Conservation (phyloP, 1,140 invertebrate species). For the Musca vetustissima region DNA sequence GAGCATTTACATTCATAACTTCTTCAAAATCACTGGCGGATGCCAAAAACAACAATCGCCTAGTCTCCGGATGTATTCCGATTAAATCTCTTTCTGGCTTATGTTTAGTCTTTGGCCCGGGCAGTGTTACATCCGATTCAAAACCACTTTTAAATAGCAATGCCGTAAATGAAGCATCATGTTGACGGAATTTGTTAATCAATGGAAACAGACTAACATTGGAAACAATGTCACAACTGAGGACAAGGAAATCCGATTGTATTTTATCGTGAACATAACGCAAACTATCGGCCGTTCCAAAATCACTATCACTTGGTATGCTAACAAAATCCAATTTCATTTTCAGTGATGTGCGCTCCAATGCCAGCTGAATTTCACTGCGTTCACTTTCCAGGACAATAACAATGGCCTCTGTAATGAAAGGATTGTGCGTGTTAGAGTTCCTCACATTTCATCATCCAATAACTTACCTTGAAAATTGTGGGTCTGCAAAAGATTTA, state of each 20-base stretch:
- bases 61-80: constrained; percentile 76
- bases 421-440: neutral
- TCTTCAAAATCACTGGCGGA: constrained; percentile 89
- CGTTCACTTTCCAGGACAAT: constrained; percentile 75
- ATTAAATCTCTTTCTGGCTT: constrained; percentile 84
- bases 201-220: constrained; percentile 75
- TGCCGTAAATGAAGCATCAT: constrained; percentile 78
- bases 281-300: constrained; percentile 87
- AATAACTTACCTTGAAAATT: constrained; percentile 78
- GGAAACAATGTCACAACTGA: constrained; percentile 87
- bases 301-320: constrained; percentile 75
- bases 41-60: constrained; percentile 77
- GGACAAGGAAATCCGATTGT: constrained; percentile 77
- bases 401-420: constrained; percentile 72
- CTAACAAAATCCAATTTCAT: constrained; percentile 76
- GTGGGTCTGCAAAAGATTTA: constrained; percentile 76
- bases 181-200: constrained; percentile 75
- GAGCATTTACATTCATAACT: constrained; percentile 67
- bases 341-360: constrained; percentile 74
- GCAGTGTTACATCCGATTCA: constrained; percentile 62
- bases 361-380: constrained; percentile 67
- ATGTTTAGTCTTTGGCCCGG: constrained; percentile 81
- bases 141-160: constrained; percentile 64
- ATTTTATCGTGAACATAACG: constrained; percentile 75
- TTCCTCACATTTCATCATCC: neutral